Percentiles rank a stretch among this genome's conserved stretches.
phyloP scores from a whole-genome alignment of 2,797 vertebrate species.

The Cirrhinus molitorella region DNA sequence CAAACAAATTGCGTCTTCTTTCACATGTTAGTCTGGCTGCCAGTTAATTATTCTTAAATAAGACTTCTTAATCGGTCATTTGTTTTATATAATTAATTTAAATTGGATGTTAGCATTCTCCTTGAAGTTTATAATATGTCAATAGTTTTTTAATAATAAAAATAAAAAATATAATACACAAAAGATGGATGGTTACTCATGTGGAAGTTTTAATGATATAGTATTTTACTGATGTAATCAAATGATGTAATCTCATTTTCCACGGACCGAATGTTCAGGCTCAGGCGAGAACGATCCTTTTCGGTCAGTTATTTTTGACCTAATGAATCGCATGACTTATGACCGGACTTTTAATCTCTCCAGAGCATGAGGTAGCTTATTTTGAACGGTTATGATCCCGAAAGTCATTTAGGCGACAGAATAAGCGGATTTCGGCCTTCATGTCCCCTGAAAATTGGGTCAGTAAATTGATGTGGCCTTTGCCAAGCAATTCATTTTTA shows the following conservation, averaged over 20 bases:
- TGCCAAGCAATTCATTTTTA: constrained; percentile 71
- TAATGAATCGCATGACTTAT: constrained; percentile 51
- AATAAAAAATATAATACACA: too few species aligned
- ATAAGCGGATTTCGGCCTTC: constrained; percentile 69
- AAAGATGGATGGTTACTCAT: background rate
- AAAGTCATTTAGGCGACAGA: constrained; percentile 64
- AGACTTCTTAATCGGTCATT: background rate
- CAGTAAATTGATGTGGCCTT: constrained; percentile 72
- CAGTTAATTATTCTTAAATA: background rate
- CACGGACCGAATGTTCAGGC: background rate
- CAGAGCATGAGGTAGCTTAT: constrained; percentile 45
- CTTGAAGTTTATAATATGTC: background rate
- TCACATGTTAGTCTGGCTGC: background rate
- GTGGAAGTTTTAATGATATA: background rate
- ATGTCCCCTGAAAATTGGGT: constrained; percentile 69
- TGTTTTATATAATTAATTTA: background rate
- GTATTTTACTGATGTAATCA: background rate
- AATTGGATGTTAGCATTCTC: background rate
- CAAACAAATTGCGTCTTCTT: background rate
- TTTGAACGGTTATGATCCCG: constrained; percentile 55
- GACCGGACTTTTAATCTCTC: constrained; percentile 43
- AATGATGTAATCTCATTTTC: constrained; percentile 20
- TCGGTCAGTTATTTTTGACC: constrained; percentile 25
- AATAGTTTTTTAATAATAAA: background rate
- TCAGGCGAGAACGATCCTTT: background rate